Evolutionary conservation across 1,140 invertebrate genomes (phyloP), one percentile per base, ranked within the genome.

Genomic region (Cydia amplana): DNA sequence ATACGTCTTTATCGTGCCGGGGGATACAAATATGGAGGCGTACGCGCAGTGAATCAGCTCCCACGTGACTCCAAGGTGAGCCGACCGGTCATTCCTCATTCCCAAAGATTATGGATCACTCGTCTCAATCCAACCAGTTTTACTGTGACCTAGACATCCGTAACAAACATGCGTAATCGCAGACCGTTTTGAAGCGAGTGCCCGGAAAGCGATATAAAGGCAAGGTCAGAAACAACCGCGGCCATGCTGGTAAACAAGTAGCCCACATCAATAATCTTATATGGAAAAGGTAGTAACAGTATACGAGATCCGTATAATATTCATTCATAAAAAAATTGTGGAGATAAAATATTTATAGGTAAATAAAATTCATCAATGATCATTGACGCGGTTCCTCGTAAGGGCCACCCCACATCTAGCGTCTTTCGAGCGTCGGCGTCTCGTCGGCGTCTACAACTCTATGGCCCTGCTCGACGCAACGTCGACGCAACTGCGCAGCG

Each of bases 61-160:
- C 79, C 86, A 86, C 84, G 84, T 86, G 86, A 85, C 82, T 80
- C 80, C 83, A 83, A 87, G 83, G 84, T 85, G 80, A 87, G 78
- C 36, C 65, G 65, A 18, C 64, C 64, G 23, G 65, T n/a, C 55
- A 60, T 60, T 60, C 55, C 55, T n/a, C 55, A 60, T 60, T 60
- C 55, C 55, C 55, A 60, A 7, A 23, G 18, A 23, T 60, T 60
- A 60, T 55, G n/a, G 51, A 55, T 60, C 55, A 60, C n/a, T 23
- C 55, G 55, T 20, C 55, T 23, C 55, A 23, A 60, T 23, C 20
- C 9, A 23, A 23, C 55, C 55, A 23, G 51, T 23, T 23, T 23
- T 6, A 60, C 18, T 60, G 6, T 60, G 18, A 20, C n/a, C 18
- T 60, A 20, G 18, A 60, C 18, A 20, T 23, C 18, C 55, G 20